phyloP scores from a whole-genome alignment of 2,113 vertebrate species.

The Myocastor coypus region DNA sequence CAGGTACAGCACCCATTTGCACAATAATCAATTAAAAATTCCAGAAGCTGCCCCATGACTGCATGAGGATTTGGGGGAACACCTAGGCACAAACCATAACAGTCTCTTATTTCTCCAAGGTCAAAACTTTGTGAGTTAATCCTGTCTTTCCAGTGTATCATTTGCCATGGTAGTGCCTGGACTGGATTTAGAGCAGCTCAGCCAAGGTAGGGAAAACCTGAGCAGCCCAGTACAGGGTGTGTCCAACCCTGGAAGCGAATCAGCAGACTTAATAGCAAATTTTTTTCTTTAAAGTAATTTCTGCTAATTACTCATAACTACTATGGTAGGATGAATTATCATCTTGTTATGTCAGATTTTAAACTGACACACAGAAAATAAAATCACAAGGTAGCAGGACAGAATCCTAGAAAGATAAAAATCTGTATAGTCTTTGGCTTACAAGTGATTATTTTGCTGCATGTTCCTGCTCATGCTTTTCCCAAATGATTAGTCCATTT shows the following conservation, averaged over 20 bases:
- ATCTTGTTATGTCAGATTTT: constrained; percentile 2
- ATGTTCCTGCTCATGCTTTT: background rate
- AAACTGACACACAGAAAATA: constrained; percentile 24
- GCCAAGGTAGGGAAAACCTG: background rate
- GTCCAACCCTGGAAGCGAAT: background rate
- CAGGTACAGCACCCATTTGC: no score
- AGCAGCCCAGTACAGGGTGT: background rate
- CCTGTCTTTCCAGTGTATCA: background rate
- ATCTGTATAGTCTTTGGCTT: background rate
- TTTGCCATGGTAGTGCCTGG: background rate
- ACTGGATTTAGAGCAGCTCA: background rate
- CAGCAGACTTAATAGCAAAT: background rate
- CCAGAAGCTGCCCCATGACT: no score
- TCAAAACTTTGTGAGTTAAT: background rate
- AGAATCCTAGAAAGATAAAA: constrained; percentile 34
- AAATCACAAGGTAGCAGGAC: background rate
- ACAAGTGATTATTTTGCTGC: background rate
- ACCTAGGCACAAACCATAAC: no score
- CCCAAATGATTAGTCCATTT: constrained; percentile 14
- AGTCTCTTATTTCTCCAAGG: constrained; percentile 32
- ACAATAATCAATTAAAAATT: no score
- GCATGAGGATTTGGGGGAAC: no score
- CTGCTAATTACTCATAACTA: constrained; percentile 5
- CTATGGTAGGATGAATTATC: background rate
- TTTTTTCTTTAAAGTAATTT: constrained; percentile 36